These are phyloP conservation scores for Battus philenor DNA, from an alignment of 1,140 invertebrate genomes.

Conservation along the genomic window DNA sequence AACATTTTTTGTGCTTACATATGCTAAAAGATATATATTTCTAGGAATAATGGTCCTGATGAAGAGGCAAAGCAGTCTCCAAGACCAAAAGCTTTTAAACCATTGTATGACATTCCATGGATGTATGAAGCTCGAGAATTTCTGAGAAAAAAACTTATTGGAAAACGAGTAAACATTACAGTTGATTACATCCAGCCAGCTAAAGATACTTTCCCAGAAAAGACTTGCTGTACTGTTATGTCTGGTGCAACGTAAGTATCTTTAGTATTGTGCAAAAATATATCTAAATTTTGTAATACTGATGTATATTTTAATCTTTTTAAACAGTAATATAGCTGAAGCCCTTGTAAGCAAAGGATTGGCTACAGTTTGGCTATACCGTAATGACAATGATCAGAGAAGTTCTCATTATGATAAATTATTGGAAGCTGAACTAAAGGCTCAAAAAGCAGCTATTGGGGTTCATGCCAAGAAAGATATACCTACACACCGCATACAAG, in stretches of 20 bases:
- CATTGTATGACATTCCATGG: slow-evolving; percentile 97
- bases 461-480: slow-evolving; percentile 91
- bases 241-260: slow-evolving; percentile 86
- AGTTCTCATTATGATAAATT: slow-evolving; percentile 96
- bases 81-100: slow-evolving; percentile 79
- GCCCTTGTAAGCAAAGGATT: slow-evolving; percentile 94
- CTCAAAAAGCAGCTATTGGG: slow-evolving; percentile 90
- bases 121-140: slow-evolving; percentile 99
- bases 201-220: slow-evolving; percentile 95
- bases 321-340: slow-evolving; percentile 89
- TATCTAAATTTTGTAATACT: neutral
- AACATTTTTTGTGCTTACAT: no score
- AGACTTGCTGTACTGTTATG: slow-evolving; percentile 94
- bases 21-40: no score
- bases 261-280: slow-evolving; percentile 1
- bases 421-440: slow-evolving; percentile 95
- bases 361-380: slow-evolving; percentile 93
- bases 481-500: slow-evolving; percentile 89
- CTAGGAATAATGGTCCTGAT: slow-evolving; percentile 56
- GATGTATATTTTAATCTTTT: no score
- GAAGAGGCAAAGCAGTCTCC: slow-evolving; percentile 80
- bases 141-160: slow-evolving; percentile 95
- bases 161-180: slow-evolving; percentile 94
- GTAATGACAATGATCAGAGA: slow-evolving; percentile 96
- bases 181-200: slow-evolving; percentile 98